Conservation (phyloP, 2,113 vertebrate species). For the Forbesichthys papilliferus region DNA sequence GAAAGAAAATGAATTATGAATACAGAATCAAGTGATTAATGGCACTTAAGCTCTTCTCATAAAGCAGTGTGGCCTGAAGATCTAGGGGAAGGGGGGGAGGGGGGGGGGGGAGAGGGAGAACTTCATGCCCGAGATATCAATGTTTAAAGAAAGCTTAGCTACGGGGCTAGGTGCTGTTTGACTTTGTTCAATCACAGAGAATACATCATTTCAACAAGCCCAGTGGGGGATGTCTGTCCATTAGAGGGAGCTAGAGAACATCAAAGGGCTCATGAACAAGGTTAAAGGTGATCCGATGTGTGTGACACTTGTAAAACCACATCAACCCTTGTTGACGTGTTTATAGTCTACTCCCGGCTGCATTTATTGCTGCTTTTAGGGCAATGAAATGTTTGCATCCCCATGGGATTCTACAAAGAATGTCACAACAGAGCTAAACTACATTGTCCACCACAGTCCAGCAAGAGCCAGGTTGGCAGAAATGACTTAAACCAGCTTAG, state of each 20-base stretch:
- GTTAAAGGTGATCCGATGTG: conserved; percentile 31
- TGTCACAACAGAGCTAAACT: conserved; percentile 12
- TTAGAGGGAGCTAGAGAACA: conserved; percentile 72
- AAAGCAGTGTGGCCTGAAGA: conserved; percentile 55
- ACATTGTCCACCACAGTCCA: conserved; percentile 24
- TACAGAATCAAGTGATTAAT: conserved; percentile 62
- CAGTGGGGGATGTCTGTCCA: conserved; percentile 48
- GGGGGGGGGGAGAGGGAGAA: conserved; percentile 22
- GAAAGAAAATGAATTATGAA: conserved; percentile 59
- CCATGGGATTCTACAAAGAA: conserved; percentile 2
- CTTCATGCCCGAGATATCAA: conserved; percentile 56
- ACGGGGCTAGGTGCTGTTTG: conserved; percentile 47
- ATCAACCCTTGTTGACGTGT: neutral
- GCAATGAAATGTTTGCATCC: neutral
- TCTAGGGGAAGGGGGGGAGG: conserved; percentile 25
- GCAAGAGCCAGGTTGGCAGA: conserved; percentile 3
- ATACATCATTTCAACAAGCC: conserved; percentile 51
- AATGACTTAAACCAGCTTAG: neutral
- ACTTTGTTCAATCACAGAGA: conserved; percentile 44
- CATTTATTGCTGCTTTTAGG: neutral
- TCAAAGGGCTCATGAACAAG: conserved; percentile 35
- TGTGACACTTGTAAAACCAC: conserved; percentile 23
- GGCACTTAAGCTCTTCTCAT: conserved; percentile 54
- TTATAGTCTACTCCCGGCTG: neutral
- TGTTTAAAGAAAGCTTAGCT: conserved; percentile 62